phyloP scores from a whole-genome alignment of 2,888 invertebrate genomes.

The Drosophila prostipennis region DNA sequence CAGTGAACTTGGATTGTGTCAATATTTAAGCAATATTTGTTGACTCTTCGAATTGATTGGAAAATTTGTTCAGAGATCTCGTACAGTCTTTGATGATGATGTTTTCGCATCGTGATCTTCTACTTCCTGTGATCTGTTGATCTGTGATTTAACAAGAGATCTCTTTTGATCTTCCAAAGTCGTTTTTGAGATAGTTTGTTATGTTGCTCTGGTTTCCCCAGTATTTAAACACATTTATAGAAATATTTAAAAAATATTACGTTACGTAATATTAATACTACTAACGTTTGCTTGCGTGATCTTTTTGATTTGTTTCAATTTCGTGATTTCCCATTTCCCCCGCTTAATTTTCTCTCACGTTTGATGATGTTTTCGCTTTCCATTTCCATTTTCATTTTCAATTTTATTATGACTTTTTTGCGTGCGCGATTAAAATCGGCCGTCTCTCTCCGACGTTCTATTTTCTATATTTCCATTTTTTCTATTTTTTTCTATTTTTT shows the following conservation, averaged over 20 bases:
- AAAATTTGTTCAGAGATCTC: not conserved
- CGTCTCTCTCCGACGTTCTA: slow-evolving; percentile 10
- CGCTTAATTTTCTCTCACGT: slow-evolving; percentile 11
- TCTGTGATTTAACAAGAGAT: slow-evolving; percentile 2
- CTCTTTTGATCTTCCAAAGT: slow-evolving; percentile 11
- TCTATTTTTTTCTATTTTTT: slow-evolving; percentile 31
- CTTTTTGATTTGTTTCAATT: slow-evolving; percentile 2
- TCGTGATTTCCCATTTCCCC: slow-evolving; percentile 11
- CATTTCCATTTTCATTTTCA: slow-evolving; percentile 44
- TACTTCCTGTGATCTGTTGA: slow-evolving; percentile 17
- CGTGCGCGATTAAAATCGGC: slow-evolving; percentile 66
- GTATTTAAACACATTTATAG: too few relatives aligned
- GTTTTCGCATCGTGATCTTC: slow-evolving; percentile 5
- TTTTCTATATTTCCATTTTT: slow-evolving; percentile 20
- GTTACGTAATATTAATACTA: too few relatives aligned
- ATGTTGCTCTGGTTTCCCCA: too few relatives aligned
- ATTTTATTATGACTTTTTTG: slow-evolving; percentile 67
- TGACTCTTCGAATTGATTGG: slow-evolving; percentile 17
- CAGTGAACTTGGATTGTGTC: slow-evolving; percentile 22
- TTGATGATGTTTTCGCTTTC: slow-evolving; percentile 7
- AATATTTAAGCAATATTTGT: slow-evolving; percentile 16
- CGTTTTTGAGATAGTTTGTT: not conserved
- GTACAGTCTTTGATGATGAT: not conserved
- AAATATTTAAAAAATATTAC: too few relatives aligned
- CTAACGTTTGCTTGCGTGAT: not conserved